These are phyloP conservation scores for Drosophila cyrtoloma DNA, from an alignment of 2,888 invertebrate genomes.

Conservation along the genomic window DNA sequence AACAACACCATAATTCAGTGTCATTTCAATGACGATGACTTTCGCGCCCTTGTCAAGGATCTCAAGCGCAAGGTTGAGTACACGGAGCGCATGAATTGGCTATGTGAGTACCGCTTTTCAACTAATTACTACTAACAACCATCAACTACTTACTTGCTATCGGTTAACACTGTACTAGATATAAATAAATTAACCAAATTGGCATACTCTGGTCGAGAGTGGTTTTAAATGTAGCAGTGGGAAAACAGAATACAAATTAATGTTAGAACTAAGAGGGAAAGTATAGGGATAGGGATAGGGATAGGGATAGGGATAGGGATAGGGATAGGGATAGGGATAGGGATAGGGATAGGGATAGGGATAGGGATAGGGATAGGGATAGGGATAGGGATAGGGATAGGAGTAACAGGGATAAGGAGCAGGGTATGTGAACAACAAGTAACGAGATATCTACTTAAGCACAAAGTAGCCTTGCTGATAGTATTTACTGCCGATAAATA, in stretches of 20 bases:
- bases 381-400: neutral
- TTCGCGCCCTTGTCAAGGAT: constrained; percentile 84
- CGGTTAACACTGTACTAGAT: too few relatives aligned
- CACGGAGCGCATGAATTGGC: constrained; percentile 86
- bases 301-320: neutral
- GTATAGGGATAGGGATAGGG: neutral
- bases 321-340: too few relatives aligned
- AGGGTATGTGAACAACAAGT: neutral
- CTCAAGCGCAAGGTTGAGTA: constrained; percentile 85
- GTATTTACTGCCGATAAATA: neutral
- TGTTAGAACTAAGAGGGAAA: neutral
- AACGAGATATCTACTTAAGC: neutral
- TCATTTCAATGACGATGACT: constrained; percentile 85
- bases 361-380: neutral
- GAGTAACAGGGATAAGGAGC: neutral
- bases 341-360: neutral
- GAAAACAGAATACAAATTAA: neutral
- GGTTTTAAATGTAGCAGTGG: neutral
- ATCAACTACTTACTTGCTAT: neutral
- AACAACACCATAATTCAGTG: constrained; percentile 85
- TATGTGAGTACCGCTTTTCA: constrained; percentile 82
- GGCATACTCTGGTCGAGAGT: neutral
- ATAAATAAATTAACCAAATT: too few relatives aligned
- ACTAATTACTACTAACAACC: neutral
- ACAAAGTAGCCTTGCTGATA: neutral